Percentiles rank a stretch among this genome's conserved stretches.
Evolutionary conservation across 2,113 vertebrate species (phyloP).

Genomic region (Bubalus kerabau): DNA sequence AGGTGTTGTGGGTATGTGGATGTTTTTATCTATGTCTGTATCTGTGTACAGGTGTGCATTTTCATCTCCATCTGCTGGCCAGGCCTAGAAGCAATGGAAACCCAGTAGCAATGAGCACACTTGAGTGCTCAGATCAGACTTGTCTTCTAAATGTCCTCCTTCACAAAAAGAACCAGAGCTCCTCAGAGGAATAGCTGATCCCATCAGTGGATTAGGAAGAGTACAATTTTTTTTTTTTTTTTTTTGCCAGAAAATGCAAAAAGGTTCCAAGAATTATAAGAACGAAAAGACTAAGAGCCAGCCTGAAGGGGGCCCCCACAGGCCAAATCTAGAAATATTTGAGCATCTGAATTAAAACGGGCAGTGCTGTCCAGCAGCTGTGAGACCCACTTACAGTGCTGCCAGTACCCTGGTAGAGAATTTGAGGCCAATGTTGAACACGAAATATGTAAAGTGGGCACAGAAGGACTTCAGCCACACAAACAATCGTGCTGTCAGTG

Average conservation of each 20-base stretch:
- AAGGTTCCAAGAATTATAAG: background rate
- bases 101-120: background rate
- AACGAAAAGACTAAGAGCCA: background rate
- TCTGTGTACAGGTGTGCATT: background rate
- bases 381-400: background rate
- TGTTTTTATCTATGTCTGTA: background rate
- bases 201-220: background rate
- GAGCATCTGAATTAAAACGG: background rate
- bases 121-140: background rate
- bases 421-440: slow-evolving; percentile 54
- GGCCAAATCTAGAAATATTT: background rate
- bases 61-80: background rate
- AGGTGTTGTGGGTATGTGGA: background rate
- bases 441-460: slow-evolving; percentile 55
- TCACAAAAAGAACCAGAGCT: background rate
- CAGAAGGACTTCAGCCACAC: slow-evolving; percentile 81
- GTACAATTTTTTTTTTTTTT: background rate
- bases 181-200: background rate
- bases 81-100: background rate
- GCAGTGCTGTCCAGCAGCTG: background rate
- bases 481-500: slow-evolving; percentile 93
- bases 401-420: background rate
- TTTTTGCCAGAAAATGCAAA: background rate
- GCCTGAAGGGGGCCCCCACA: background rate
- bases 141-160: background rate